Base-by-base conservation (phyloP, 1,140 invertebrate genomes). In the Uloborus diversus region DNA sequence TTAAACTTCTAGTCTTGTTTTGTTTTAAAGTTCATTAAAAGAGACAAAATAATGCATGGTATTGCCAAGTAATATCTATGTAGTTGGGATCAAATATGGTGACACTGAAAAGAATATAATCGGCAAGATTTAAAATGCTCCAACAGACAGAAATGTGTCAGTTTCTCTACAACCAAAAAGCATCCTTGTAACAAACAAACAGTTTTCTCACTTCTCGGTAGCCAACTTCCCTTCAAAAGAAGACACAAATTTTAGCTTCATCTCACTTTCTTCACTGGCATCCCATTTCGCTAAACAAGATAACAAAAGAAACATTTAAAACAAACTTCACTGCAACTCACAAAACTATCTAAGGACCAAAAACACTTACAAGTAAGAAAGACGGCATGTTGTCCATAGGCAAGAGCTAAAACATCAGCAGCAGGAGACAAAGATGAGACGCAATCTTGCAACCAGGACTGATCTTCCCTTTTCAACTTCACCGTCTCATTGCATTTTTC, bases 391-490 rank as follows among this genome's bases (percentile, higher is more conserved):
- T 90, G 89, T 53, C 89, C 89, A 84, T 90, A 88, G 0, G 91
- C 92, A 68, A 95, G 85, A 11, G 90, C 91, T 71, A 95, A 86
- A 37, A 93, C 82, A 85, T 94, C 93, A 51, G 90, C 90, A 69
- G 91, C 91, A 27, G 92, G 92, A 28, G 92, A 93, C n/a, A 93
- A 83, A n/a, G 92, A 91, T 61, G 93, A 86, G 61, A 89, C 85
- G 84, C 92, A 91, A 35, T 90, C 88, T 82, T 92, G 90, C n/a
- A 94, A 85, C 93, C 93, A 94, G 57, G 85, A 84, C 30, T 83
- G 81, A 25, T 80, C 71, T 32, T 32, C 69, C 20, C 66, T 56
- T 61, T 79, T 79, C 9, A 68, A 49, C 20, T 56, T 82, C 9
- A 82, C 79, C 28, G 35, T 65, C 42, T 82, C 83, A 69, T 82